A percentile compares a stretch with the other conserved stretches of the same genome.
Evolutionary conservation across 2,113 vertebrate species (phyloP).

Genomic region (Ibidorhyncha struthersii): DNA sequence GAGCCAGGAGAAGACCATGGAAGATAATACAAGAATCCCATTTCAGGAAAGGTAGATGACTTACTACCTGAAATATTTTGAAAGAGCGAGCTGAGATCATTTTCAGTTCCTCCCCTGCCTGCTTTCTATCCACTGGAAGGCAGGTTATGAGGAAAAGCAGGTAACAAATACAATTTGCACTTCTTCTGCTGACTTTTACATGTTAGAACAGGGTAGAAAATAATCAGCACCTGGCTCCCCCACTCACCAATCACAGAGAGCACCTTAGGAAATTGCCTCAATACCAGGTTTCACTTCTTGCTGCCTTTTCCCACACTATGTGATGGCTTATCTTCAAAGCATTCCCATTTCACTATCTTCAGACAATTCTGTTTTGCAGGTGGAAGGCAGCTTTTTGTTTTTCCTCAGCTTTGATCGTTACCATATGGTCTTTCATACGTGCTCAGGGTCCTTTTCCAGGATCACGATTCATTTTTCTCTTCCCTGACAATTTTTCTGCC

Average conservation of each 20-base stretch:
- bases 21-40: background rate
- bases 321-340: conserved; percentile 70
- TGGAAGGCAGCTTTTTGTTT: conserved; percentile 58
- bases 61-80: background rate
- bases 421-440: conserved; percentile 34
- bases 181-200: conserved; percentile 8
- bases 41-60: background rate
- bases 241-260: conserved; percentile 26
- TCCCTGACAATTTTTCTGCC: background rate
- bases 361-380: conserved; percentile 62
- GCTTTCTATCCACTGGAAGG: background rate
- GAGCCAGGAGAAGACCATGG: background rate
- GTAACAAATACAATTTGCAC: background rate
- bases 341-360: conserved; percentile 61
- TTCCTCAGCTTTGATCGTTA: conserved; percentile 45
- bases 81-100: background rate
- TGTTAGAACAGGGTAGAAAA: conserved; percentile 44
- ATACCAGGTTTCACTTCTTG: conserved; percentile 41
- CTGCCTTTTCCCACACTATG: conserved; percentile 53
- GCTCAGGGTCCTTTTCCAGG: conserved; percentile 3
- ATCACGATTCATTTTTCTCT: background rate
- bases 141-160: background rate
- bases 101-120: background rate
- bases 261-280: conserved; percentile 46
- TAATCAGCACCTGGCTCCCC: conserved; percentile 53